phyloP scores from a whole-genome alignment of 1,140 invertebrate genomes.

The Brachystomella parvula region DNA sequence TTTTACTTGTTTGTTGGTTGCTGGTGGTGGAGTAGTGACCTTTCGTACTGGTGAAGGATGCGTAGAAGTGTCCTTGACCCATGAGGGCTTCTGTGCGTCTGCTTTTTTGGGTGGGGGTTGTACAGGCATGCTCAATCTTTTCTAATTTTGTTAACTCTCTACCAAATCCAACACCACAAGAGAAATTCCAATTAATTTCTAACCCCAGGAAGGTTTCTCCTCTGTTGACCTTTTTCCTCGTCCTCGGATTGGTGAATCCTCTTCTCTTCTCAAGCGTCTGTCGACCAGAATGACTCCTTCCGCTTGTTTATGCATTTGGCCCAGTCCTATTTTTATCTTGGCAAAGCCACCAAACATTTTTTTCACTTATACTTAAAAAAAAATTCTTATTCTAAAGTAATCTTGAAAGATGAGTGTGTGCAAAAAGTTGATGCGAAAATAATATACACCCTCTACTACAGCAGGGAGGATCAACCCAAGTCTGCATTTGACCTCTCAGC shows the following conservation, averaged over 20 bases:
- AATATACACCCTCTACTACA: too few relatives aligned
- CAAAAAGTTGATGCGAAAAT: too few relatives aligned
- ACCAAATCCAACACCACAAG: background rate
- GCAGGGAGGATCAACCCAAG: too few relatives aligned
- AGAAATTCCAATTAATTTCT: background rate
- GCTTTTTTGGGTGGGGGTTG: background rate
- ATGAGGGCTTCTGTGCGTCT: background rate
- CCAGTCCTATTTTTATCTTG: background rate
- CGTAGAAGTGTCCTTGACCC: background rate
- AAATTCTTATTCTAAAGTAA: too few relatives aligned
- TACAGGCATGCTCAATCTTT: background rate
- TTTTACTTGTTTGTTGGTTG: conserved; percentile 2
- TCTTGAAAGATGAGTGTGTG: too few relatives aligned
- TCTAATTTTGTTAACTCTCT: conserved; percentile 2
- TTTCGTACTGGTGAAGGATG: background rate
- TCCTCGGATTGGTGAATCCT: background rate
- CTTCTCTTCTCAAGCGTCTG: background rate
- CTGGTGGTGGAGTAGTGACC: background rate
- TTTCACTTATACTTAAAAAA: too few relatives aligned
- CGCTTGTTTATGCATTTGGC: background rate
- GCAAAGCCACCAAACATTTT: background rate
- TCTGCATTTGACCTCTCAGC: too few relatives aligned
- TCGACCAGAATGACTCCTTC: background rate
- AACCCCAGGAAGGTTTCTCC: background rate
- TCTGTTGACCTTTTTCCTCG: background rate